A percentile compares a stretch with the other conserved stretches of the same genome.
These are phyloP conservation scores for Clitarchus hookeri DNA, from an alignment of 2,888 invertebrate genomes.

Conservation along the genomic window DNA sequence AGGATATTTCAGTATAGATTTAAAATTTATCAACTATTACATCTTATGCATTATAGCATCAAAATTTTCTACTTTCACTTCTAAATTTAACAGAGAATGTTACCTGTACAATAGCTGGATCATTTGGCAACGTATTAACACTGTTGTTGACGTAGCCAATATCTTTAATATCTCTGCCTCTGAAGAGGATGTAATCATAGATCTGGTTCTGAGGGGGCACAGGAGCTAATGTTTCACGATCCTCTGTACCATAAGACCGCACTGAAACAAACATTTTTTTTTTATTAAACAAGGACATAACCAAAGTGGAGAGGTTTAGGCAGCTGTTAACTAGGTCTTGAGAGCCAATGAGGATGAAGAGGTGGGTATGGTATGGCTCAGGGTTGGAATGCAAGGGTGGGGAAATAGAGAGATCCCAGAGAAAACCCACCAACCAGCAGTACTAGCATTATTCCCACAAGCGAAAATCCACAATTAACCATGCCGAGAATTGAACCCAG, in stretches of 20 bases:
- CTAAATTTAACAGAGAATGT: constrained; percentile 38
- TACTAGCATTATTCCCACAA: too few relatives aligned
- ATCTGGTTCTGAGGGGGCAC: constrained; percentile 97
- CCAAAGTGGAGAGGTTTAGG: too few relatives aligned
- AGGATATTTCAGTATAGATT: too few relatives aligned
- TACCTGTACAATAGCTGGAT: constrained; percentile 95
- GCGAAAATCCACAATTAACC: too few relatives aligned
- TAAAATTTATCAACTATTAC: too few relatives aligned
- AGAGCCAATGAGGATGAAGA: neutral
- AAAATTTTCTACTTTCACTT: too few relatives aligned
- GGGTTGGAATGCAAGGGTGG: too few relatives aligned
- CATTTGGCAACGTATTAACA: constrained; percentile 84
- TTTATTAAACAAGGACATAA: neutral
- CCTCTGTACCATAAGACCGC: constrained; percentile 98
- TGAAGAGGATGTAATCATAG: constrained; percentile 97
- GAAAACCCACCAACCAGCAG: too few relatives aligned
- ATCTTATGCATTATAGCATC: too few relatives aligned
- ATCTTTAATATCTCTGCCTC: constrained; percentile 98
- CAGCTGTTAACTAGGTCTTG: too few relatives aligned
- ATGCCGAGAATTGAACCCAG: too few relatives aligned
- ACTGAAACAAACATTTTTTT: constrained; percentile 62
- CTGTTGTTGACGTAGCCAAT: constrained; percentile 89
- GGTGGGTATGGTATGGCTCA: neutral
- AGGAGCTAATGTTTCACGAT: constrained; percentile 92
- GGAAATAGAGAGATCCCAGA: too few relatives aligned